A percentile compares a stretch with the other conserved stretches of the same genome.
phyloP scores from a whole-genome alignment of 2,113 vertebrate species.

The Narcine bancroftii region DNA sequence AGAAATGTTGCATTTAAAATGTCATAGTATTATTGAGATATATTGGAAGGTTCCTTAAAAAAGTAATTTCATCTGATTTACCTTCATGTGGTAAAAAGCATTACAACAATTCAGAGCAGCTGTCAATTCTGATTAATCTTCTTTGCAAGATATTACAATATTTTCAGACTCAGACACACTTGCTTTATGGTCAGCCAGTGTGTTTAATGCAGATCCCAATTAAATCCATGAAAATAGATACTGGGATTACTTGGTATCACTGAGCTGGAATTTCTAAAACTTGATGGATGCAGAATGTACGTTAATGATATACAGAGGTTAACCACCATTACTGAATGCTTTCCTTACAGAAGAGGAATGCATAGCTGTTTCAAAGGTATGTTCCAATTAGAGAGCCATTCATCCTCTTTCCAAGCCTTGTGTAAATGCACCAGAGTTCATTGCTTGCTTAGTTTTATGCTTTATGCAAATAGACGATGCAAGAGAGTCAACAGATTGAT shows the following conservation, averaged over 20 bases:
- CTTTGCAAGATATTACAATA: constrained; percentile 20
- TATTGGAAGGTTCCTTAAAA: not conserved
- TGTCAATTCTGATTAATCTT: constrained; percentile 27
- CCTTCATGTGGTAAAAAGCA: constrained; percentile 11
- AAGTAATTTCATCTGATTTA: not conserved
- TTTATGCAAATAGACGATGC: not conserved
- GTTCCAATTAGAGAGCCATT: not conserved
- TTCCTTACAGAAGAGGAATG: no score
- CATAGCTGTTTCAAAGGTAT: not conserved
- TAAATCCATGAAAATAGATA: not conserved
- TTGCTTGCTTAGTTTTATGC: not conserved
- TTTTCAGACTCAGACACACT: not conserved
- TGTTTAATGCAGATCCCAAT: not conserved
- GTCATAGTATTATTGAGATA: not conserved
- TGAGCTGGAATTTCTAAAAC: not conserved
- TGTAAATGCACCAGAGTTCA: not conserved
- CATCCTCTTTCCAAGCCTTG: not conserved
- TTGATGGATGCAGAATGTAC: not conserved
- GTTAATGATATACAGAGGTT: not conserved
- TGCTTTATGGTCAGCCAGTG: not conserved
- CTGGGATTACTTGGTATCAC: not conserved
- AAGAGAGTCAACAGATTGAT: not conserved
- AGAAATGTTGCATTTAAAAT: constrained; percentile 1
- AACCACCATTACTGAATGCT: not conserved
- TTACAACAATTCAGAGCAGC: constrained; percentile 7